These are phyloP conservation scores for Drosophila miranda DNA, from an alignment of 1,140 invertebrate genomes.

Conservation along the genomic window DNA sequence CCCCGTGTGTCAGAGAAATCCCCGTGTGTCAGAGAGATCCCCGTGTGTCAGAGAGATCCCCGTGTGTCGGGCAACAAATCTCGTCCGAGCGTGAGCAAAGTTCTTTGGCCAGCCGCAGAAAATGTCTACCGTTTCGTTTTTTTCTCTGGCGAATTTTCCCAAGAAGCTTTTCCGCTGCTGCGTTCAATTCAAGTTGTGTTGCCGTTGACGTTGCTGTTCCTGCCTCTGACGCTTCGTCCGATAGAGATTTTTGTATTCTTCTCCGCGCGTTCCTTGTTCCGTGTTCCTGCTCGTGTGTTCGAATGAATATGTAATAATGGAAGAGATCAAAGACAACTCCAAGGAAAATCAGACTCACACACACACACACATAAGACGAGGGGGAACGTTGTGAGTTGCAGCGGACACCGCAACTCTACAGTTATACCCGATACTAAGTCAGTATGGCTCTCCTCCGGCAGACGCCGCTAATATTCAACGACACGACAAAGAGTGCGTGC, in stretches of 20 bases:
- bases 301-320: constrained; percentile 31
- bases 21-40: too few relatives aligned
- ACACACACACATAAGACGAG: too few relatives aligned
- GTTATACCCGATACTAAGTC: too few relatives aligned
- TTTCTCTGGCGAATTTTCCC: constrained; percentile 69
- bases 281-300: constrained; percentile 20
- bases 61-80: constrained; percentile 28
- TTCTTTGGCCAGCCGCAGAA: constrained; percentile 31
- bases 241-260: constrained; percentile 36
- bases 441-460: too few relatives aligned
- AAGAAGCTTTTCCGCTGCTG: constrained; percentile 45
- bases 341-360: constrained; percentile 9
- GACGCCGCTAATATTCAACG: too few relatives aligned
- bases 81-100: constrained; percentile 30
- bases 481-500: too few relatives aligned
- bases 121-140: constrained; percentile 18
- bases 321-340: neutral
- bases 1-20: too few relatives aligned
- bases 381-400: too few relatives aligned
- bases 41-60: too few relatives aligned
- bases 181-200: constrained; percentile 67
- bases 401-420: too few relatives aligned
- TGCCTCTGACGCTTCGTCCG: constrained; percentile 30
- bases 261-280: constrained; percentile 17
- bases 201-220: constrained; percentile 40